phyloP scores from a whole-genome alignment of 2,113 vertebrate genomes.

The Petromus typicus region DNA sequence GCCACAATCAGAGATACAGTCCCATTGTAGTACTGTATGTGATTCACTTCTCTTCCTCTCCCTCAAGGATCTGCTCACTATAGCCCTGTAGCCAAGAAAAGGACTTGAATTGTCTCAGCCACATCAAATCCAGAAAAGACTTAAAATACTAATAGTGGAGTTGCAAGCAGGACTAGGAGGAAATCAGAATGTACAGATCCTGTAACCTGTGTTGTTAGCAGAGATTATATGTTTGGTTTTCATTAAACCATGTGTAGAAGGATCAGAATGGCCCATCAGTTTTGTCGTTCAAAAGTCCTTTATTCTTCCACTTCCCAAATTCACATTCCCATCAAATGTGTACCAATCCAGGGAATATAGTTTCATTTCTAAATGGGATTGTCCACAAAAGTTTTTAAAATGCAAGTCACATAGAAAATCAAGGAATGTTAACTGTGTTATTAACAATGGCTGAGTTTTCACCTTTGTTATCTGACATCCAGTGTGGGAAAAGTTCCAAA shows the following conservation, averaged over 20 bases:
- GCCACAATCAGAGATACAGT: not conserved
- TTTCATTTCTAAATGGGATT: not conserved
- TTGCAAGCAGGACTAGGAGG: not conserved
- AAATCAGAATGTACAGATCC: not conserved
- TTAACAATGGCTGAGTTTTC: slow-evolving; percentile 3
- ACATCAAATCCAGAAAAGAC: not conserved
- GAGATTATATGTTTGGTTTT: not conserved
- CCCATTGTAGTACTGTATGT: no score
- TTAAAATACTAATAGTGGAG: not conserved
- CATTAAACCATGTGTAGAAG: not conserved
- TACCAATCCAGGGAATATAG: not conserved
- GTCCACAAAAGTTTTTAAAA: not conserved
- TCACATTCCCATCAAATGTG: not conserved
- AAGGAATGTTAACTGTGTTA: not conserved
- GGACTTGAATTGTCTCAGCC: not conserved
- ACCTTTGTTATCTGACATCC: not conserved
- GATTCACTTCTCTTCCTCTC: not conserved
- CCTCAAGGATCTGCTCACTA: not conserved
- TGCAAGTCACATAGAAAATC: not conserved
- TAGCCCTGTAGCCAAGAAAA: not conserved
- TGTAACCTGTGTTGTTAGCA: not conserved
- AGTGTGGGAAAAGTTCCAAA: not conserved
- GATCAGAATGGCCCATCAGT: not conserved
- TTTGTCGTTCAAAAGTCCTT: not conserved
- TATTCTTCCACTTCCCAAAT: not conserved